Evolutionary conservation across 2,888 invertebrate genomes (phyloP), one percentile per base, ranked within the genome.

Genomic region (Microctonus aethiopoides): DNA sequence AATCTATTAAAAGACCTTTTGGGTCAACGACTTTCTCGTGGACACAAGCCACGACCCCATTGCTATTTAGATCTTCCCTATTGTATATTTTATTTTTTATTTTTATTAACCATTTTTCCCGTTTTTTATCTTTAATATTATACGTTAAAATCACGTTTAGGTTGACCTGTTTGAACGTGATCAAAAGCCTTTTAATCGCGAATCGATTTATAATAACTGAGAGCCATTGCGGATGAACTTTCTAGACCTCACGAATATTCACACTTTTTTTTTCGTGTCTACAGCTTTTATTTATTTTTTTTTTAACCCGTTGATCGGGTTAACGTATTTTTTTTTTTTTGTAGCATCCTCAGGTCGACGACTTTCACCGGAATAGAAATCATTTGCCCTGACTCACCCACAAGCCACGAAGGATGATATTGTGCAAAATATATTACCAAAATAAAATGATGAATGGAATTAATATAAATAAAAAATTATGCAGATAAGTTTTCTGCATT

Each of bases 291-390:
- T 52, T 52, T 54, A 26, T 3, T 26, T 10, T 26, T 26, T 26
- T 11, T 54, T 16, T 34, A 32, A 36, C 59, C 36, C 20, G 36
- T 16, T 22, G 16, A 46, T 10, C 16, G 59, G 34, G 59, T 59
- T 13, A 34, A 22, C 16, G 16, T 16, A 41, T 32, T 46, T 46
- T 46, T 46, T 46, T 46, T 46, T 46, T 16, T 29, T 3, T 7
- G 29, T n/a, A 6, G 41, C 29, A 63, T 51, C 59, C 57, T 54
- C 52, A 59, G 68, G 72, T 67, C 65, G 64, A 63, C 74, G 70
- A 69, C 75, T 76, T 77, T 75, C 74, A 73, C 76, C 60, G 72
- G 70, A 73, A 72, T 70, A 67, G 64, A 75, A 72, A 72, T 62
- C 56, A 24, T 22, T n/a, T 26, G n/a, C 9, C 65, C 32, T 52